Conservation (phyloP, 2,113 vertebrate species). For the Dermatemys mawii region DNA sequence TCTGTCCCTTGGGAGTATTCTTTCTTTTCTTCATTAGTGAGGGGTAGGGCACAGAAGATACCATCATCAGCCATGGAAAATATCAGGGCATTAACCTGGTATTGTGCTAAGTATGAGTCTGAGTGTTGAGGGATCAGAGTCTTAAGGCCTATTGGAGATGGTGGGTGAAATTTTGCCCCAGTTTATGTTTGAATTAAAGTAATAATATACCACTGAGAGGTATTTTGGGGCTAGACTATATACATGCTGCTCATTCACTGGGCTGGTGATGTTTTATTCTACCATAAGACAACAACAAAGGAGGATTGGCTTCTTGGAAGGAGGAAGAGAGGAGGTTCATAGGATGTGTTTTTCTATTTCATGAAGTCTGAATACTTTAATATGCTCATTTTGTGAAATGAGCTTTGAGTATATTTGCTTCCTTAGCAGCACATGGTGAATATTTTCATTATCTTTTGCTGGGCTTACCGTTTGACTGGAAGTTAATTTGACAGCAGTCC, state of each 20-base stretch:
- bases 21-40: background rate
- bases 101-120: background rate
- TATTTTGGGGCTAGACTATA: background rate
- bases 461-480: background rate
- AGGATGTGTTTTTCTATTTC: background rate
- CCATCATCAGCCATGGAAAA: background rate
- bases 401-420: background rate
- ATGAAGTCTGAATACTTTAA: background rate
- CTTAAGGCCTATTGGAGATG: background rate
- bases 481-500: background rate
- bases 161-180: background rate
- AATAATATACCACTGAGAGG: background rate
- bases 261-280: background rate
- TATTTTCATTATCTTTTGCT: background rate
- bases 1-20: background rate
- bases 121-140: background rate
- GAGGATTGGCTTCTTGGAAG: background rate
- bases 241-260: background rate
- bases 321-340: background rate
- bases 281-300: background rate
- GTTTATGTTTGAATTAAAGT: background rate
- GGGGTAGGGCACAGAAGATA: background rate
- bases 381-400: background rate
- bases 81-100: background rate
- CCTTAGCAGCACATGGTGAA: background rate